These are phyloP conservation scores for Epinotia demarniana DNA, from an alignment of 2,888 invertebrate genomes.

Conservation along the genomic window DNA sequence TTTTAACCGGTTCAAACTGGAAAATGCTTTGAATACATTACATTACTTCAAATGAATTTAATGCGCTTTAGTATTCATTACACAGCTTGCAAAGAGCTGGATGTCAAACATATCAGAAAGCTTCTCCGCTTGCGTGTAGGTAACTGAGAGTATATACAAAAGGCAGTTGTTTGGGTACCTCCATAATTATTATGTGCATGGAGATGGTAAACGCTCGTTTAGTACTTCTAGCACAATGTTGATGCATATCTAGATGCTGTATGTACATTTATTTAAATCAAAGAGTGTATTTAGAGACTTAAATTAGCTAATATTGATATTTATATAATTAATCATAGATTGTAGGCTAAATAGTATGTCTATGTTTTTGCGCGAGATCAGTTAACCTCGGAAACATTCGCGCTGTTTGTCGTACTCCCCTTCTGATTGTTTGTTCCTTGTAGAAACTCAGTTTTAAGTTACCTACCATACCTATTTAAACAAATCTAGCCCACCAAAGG, in stretches of 20 bases:
- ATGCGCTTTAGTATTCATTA: slow-evolving; percentile 5
- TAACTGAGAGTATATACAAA: background rate
- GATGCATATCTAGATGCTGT: background rate
- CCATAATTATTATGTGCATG: slow-evolving; percentile 21
- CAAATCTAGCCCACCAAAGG: too few relatives aligned
- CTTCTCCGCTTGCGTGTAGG: background rate
- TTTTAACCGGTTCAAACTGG: background rate
- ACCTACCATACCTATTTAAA: too few relatives aligned
- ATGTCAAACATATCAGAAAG: slow-evolving; percentile 20
- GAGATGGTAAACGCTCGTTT: slow-evolving; percentile 11
- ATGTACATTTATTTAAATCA: background rate
- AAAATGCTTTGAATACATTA: slow-evolving; percentile 7
- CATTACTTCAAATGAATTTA: slow-evolving; percentile 2
- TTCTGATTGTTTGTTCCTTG: too few relatives aligned
- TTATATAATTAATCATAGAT: too few relatives aligned
- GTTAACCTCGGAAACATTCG: too few relatives aligned
- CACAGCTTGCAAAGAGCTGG: slow-evolving; percentile 13
- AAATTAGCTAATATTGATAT: too few relatives aligned
- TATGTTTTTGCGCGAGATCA: background rate
- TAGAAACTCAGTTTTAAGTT: too few relatives aligned
- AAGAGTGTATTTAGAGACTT: background rate
- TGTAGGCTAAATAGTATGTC: too few relatives aligned
- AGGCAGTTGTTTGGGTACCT: slow-evolving; percentile 5
- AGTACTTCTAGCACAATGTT: slow-evolving; percentile 10
- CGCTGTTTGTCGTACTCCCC: too few relatives aligned